Evolutionary conservation across 2,113 vertebrate genomes (phyloP), one percentile per base, ranked within the genome.

Genomic region (Corvus moneduloides): DNA sequence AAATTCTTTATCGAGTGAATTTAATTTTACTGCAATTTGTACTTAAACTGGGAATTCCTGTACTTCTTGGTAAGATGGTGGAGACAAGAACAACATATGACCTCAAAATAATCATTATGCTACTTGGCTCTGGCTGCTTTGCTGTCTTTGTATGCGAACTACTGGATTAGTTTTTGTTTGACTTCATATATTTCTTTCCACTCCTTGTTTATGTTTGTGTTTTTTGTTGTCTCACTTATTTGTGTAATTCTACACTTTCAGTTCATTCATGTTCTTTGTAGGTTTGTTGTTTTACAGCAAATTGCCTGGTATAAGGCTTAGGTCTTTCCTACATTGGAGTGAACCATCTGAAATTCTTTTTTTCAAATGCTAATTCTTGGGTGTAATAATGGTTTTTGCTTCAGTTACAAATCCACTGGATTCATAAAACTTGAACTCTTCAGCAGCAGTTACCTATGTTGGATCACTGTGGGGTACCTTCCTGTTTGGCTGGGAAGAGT

Each of bases 311-410:
- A 2, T 44, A 39, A 74, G 24, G 19, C 20, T 61, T 46, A 13
- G 17, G 37, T 49, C 20, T 69, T 56, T 49, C 20, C n/a, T 46
- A 9, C 18, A 66, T 46, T 63, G 58, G 46, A 77, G 9, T 0
- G 4, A 76, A 39, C 8, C 5, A 7, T 15, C 0, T 0, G n/a
- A 73, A 87, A 58, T 56, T 5, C 10, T 46, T 73, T 77, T 49
- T 71, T 43, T 20, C 15, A 52, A 22, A 39, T 63, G 10, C 11
- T 37, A 56, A 63, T 84, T 75, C 5, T 7, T 77, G n/a, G 2
- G 2, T 84, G 6, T 33, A 62, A 22, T 49, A 30, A 35, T 55
- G 6, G 15, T 49, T 51, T 74, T 80, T 67, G 22, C 21, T 75
- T 87, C 52, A 52, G 13, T 74, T 94, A 55, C 16, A 69, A 66